phyloP scores from a whole-genome alignment of 2,797 vertebrate species.

The Eospalax fontanierii region DNA sequence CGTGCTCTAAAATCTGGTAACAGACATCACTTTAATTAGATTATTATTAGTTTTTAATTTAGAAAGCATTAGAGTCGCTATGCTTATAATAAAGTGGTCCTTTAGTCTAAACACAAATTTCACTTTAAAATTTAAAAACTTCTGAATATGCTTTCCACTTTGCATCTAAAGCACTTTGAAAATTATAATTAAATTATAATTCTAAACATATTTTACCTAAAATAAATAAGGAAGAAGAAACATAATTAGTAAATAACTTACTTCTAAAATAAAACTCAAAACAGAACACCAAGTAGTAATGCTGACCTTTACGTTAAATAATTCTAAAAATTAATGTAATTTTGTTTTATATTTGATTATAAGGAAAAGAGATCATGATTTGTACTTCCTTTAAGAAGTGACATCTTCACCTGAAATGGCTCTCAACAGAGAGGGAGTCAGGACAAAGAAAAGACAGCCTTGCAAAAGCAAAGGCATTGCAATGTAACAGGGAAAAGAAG shows the following conservation, averaged over 20 bases:
- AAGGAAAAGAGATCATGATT: background rate
- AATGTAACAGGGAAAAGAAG: background rate
- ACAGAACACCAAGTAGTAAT: background rate
- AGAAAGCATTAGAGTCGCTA: background rate
- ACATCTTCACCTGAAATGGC: background rate
- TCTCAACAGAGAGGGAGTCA: background rate
- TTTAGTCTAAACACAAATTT: background rate
- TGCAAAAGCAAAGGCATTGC: background rate
- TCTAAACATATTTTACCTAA: background rate
- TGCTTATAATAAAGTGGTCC: background rate
- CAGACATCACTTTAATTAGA: conserved; percentile 1
- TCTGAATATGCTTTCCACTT: background rate
- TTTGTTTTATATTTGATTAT: background rate
- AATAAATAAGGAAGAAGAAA: background rate
- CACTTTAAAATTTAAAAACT: background rate
- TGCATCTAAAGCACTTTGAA: background rate
- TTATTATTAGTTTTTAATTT: background rate
- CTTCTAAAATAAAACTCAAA: conserved; percentile 12
- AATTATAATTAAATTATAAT: background rate
- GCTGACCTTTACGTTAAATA: background rate
- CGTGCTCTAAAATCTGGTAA: conserved; percentile 18
- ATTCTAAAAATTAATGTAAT: background rate
- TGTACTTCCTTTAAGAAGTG: conserved; percentile 2
- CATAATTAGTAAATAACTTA: background rate
- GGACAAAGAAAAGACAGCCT: background rate